phyloP scores from a whole-genome alignment of 1,140 invertebrate species.

The Portunus trituberculatus region DNA sequence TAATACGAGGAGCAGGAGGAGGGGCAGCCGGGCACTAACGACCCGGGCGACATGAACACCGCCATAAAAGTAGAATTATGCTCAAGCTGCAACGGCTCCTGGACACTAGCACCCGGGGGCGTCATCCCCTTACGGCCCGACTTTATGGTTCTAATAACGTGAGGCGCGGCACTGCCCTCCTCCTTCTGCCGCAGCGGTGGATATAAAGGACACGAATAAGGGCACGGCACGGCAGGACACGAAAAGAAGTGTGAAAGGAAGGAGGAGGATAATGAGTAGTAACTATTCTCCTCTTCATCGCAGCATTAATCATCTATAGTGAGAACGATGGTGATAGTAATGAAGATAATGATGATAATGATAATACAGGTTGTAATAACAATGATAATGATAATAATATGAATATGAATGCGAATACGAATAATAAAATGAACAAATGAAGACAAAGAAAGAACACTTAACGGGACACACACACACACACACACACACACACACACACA shows the following conservation, averaged over 20 bases:
- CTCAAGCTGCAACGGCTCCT: background rate
- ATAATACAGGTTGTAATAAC: background rate
- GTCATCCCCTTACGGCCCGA: background rate
- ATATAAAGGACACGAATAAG: constrained; percentile 1
- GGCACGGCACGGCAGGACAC: background rate
- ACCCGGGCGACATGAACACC: background rate
- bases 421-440: background rate
- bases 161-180: background rate
- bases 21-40: background rate
- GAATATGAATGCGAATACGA: background rate
- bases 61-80: constrained; percentile 23
- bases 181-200: background rate
- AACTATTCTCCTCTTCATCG: background rate
- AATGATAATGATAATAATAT: constrained; percentile 1
- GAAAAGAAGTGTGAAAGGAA: background rate
- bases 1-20: background rate
- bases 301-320: background rate
- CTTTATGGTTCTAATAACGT: constrained; percentile 23
- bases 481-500: background rate
- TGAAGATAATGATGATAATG: background rate
- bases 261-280: background rate
- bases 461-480: background rate
- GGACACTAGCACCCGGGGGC: background rate
- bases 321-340: background rate
- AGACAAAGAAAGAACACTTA: background rate